Evolutionary conservation across 2,797 vertebrate genomes (phyloP), one percentile per base, ranked within the genome.

Genomic region (Cetoscarus ocellatus): DNA sequence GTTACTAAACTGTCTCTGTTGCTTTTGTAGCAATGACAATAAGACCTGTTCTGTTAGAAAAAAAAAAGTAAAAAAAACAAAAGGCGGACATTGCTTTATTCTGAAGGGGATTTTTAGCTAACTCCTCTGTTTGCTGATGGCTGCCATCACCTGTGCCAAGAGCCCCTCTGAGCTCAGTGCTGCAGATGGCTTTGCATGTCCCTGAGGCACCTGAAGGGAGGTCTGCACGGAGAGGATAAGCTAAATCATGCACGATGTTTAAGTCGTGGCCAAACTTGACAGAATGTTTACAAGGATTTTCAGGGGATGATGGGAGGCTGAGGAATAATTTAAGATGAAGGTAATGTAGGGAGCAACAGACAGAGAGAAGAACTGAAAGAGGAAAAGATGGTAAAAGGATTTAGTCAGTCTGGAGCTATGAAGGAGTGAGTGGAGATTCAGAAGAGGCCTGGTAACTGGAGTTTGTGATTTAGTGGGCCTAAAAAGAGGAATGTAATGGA

Each of bases 171-270:
- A 66, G 70, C 6, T 0, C 35, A 36, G 14, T 19, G 61, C 18
- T 63, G 15, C 67, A 72, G 73, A 60, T 62, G 39, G 34, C 54
- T 67, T 55, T 70, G 65, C 50, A 9, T 36, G 63, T 42, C 66
- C 62, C 59, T 9, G 34, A 73, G 45, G 63, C 49, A 61, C 73
- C 82, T 63, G 75, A 80, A 69, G 81, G 49, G 57, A 51, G 62
- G 19, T 47, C 82, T 89, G 85, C 68, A 62, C 14, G 14, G 48
- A 56, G n/a, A 54, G 81, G 84, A 87, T 80, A 85, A 86, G 84
- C 82, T 55, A 77, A 83, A 63, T 72, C 61, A 61, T 64, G 79
- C 77, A 50, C 61, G 67, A 55, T 68, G 60, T 67, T 59, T 72
- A 54, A 52, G 48, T 51, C 48, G 67, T 56, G 67, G 70, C 67